These are phyloP conservation scores for Zeus faber DNA, from an alignment of 2,113 vertebrate species.

Conservation along the genomic window DNA sequence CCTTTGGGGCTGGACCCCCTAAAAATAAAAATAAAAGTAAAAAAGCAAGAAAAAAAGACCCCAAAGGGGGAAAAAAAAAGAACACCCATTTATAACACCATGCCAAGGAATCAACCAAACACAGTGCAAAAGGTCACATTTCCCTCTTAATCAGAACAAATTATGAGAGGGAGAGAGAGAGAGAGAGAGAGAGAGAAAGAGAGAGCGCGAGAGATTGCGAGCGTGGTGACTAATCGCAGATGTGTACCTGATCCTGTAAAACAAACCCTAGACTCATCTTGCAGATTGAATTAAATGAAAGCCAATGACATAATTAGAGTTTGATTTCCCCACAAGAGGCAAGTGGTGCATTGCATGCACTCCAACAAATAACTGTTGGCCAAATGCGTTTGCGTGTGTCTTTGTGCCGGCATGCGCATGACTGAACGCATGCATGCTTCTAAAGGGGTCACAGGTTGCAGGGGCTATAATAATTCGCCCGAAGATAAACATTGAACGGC, in stretches of 20 bases:
- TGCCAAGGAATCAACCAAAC: no score
- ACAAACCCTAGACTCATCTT: constrained; percentile 43
- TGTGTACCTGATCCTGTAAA: constrained; percentile 54
- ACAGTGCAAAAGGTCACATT: no score
- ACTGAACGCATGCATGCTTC: neutral
- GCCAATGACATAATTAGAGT: constrained; percentile 59
- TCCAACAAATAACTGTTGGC: neutral
- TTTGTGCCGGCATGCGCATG: neutral
- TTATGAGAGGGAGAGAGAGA: neutral
- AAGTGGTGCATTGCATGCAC: constrained; percentile 23
- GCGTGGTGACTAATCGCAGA: constrained; percentile 23
- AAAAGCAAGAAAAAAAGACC: no score
- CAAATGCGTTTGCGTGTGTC: neutral
- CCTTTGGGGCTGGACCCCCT: no score
- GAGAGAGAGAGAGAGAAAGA: neutral
- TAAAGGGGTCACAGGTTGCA: neutral
- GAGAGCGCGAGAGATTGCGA: constrained; percentile 13
- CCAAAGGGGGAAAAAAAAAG: no score
- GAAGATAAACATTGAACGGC: neutral
- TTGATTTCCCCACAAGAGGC: constrained; percentile 34
- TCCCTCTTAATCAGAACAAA: no score
- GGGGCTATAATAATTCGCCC: no score
- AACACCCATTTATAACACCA: no score
- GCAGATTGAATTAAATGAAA: constrained; percentile 51
- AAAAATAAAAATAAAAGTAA: no score